phyloP scores from a whole-genome alignment of 2,888 invertebrate genomes.

The Erebia epiphron region DNA sequence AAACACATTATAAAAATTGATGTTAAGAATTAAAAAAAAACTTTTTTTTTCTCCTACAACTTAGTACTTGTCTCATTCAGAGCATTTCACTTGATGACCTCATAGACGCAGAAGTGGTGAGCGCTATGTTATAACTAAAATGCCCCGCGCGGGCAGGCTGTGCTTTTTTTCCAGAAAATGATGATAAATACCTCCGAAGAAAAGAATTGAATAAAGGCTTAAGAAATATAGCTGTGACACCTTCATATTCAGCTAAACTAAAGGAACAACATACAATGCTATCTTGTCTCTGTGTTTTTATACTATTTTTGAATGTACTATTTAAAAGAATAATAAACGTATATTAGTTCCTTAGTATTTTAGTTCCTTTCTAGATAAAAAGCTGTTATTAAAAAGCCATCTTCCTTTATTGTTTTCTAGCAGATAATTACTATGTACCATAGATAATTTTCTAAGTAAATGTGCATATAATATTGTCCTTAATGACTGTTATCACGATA shows the following conservation, averaged over 20 bases:
- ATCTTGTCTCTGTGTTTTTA: background rate
- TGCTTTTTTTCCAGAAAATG: background rate
- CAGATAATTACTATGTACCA: background rate
- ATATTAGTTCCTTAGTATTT: conserved; percentile 6
- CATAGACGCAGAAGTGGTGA: no score
- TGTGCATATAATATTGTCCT: background rate
- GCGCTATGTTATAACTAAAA: no score
- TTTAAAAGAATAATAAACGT: background rate
- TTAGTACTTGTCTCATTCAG: no score
- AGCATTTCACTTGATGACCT: no score
- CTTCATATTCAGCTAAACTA: conserved; percentile 7
- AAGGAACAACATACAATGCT: background rate
- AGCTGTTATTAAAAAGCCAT: conserved; percentile 8
- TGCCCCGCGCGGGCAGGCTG: no score
- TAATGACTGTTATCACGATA: background rate
- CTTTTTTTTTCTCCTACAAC: no score
- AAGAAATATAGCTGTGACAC: background rate
- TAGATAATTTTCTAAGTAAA: background rate
- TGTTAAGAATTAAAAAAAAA: no score
- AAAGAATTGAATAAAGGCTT: background rate
- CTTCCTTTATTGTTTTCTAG: background rate
- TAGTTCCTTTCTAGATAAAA: conserved; percentile 15
- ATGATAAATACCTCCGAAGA: conserved; percentile 4
- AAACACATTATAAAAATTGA: no score
- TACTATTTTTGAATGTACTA: background rate